Percentiles rank a stretch among this genome's conserved stretches.
phyloP scores from a whole-genome alignment of 2,888 invertebrate species.

The Nymphalis urticae region DNA sequence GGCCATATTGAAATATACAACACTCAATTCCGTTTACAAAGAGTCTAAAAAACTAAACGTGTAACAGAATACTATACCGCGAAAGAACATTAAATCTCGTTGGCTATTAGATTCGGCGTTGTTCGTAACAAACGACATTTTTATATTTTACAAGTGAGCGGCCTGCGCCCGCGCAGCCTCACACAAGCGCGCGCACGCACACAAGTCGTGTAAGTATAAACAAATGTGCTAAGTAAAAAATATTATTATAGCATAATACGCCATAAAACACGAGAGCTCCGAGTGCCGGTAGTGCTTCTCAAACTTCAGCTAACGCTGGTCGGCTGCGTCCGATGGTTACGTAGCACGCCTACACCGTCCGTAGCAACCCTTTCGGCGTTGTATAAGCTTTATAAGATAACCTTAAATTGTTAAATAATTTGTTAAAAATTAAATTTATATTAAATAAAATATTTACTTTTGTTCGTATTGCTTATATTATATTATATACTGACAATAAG shows the following conservation, averaged over 20 bases:
- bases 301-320: constrained; percentile 51
- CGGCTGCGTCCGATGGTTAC: constrained; percentile 36
- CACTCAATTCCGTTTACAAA: constrained; percentile 54
- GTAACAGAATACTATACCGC: constrained; percentile 71
- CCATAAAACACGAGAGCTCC: constrained; percentile 73
- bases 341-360: constrained; percentile 45
- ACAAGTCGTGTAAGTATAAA: constrained; percentile 53
- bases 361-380: constrained; percentile 39
- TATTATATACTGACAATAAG: too few species aligned
- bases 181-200: constrained; percentile 40
- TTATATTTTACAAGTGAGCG: constrained; percentile 52
- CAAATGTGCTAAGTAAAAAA: constrained; percentile 81
- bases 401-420: too few species aligned
- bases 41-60: constrained; percentile 50
- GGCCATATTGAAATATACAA: constrained; percentile 48
- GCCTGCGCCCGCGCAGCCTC: constrained; percentile 57
- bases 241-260: constrained; percentile 78
- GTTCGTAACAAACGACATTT: constrained; percentile 64
- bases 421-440: too few species aligned
- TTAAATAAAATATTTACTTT: too few species aligned
- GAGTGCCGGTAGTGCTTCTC: constrained; percentile 56
- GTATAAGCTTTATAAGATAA: too few species aligned
- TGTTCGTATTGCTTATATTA: too few species aligned
- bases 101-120: constrained; percentile 65
- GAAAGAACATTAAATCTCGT: constrained; percentile 40